Evolutionary conservation across 1,140 invertebrate genomes (phyloP).

Genomic region (Hesperophylax magnus): DNA sequence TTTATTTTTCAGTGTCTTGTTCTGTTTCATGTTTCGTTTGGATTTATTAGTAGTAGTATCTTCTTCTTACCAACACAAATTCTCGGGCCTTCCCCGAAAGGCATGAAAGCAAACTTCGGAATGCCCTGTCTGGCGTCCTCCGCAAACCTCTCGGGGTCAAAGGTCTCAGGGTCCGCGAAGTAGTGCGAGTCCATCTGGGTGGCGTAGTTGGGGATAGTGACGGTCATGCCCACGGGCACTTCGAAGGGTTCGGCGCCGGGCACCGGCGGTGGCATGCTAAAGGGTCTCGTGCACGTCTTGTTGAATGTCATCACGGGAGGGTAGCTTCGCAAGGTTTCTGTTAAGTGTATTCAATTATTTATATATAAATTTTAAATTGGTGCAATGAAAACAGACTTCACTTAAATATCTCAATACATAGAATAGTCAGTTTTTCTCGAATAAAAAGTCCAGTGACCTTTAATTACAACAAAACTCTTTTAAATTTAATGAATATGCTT

Average conservation of each 20-base stretch:
- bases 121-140: slow-evolving; percentile 59
- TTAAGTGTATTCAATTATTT: background rate
- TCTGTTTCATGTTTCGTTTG: too few species aligned
- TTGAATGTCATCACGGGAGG: slow-evolving; percentile 38
- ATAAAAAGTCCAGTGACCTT: too few species aligned
- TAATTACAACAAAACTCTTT: too few species aligned
- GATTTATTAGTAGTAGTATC: too few species aligned
- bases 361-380: too few species aligned
- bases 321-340: slow-evolving; percentile 45
- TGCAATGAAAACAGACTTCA: too few species aligned
- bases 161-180: slow-evolving; percentile 73
- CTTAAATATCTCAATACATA: too few species aligned
- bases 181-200: slow-evolving; percentile 64
- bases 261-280: slow-evolving; percentile 35
- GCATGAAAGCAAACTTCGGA: slow-evolving; percentile 66
- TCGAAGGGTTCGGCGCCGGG: slow-evolving; percentile 24
- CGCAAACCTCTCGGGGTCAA: slow-evolving; percentile 75
- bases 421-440: too few species aligned
- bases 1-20: too few species aligned
- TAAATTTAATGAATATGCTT: too few species aligned
- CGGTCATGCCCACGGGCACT: slow-evolving; percentile 60
- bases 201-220: slow-evolving; percentile 56
- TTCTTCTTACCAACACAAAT: too few species aligned
- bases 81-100: too few species aligned
- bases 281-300: slow-evolving; percentile 43